A percentile compares a stretch with the other conserved stretches of the same genome.
Conservation (phyloP, 2,888 invertebrate genomes). For the Thymelicus acteon region DNA sequence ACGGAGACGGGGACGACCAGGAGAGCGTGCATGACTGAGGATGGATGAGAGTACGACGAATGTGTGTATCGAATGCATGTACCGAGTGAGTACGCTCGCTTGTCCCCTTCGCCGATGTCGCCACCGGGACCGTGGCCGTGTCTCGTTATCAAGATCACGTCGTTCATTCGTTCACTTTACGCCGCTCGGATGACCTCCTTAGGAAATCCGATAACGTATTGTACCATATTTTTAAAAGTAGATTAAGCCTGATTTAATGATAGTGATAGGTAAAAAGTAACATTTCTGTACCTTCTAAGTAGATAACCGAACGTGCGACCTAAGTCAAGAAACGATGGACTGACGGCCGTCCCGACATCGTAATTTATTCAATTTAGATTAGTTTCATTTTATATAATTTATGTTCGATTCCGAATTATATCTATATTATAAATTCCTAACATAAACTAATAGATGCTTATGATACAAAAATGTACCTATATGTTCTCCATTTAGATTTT, state of each 20-base stretch:
- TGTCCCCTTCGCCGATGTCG: constrained; percentile 80
- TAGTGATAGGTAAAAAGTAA: constrained; percentile 80
- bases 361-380: constrained; percentile 82
- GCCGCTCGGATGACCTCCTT: constrained; percentile 68
- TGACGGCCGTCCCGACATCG: constrained; percentile 84
- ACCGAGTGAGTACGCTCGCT: constrained; percentile 74
- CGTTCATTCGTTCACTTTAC: constrained; percentile 83
- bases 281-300: constrained; percentile 82
- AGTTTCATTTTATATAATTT: constrained; percentile 77
- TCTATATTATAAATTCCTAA: constrained; percentile 75
- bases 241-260: constrained; percentile 77
- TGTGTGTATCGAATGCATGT: constrained; percentile 54
- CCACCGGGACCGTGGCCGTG: constrained; percentile 77
- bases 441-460: constrained; percentile 72
- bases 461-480: constrained; percentile 60
- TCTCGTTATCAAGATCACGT: constrained; percentile 80
- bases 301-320: constrained; percentile 84
- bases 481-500: constrained; percentile 61
- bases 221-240: constrained; percentile 81
- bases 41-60: constrained; percentile 65
- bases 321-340: constrained; percentile 83
- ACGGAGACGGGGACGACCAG: constrained; percentile 81
- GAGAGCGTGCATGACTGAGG: constrained; percentile 74
- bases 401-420: constrained; percentile 72
- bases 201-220: constrained; percentile 74